Conservation (phyloP, 2,797 vertebrate genomes). For the Cirrhinus mrigala region DNA sequence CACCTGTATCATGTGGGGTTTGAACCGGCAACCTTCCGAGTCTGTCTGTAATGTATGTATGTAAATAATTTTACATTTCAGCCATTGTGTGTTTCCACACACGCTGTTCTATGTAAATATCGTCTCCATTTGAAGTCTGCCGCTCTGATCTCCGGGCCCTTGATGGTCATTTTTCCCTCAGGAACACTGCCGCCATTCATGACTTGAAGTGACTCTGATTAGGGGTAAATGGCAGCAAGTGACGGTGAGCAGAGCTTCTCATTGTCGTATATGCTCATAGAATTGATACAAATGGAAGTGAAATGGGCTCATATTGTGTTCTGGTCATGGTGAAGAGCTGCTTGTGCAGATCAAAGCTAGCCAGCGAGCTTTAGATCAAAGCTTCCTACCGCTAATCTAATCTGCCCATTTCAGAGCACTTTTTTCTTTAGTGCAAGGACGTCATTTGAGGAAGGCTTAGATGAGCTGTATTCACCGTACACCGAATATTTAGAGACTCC, state of each 20-base stretch:
- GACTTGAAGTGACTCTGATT: constrained; percentile 57
- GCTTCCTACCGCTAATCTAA: constrained; percentile 69
- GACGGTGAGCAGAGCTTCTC: constrained; percentile 49
- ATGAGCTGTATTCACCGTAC: constrained; percentile 24
- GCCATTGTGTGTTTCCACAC: neutral
- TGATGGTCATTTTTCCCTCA: constrained; percentile 50
- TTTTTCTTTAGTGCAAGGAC: constrained; percentile 37
- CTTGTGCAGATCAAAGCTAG: constrained; percentile 72
- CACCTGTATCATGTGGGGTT: neutral
- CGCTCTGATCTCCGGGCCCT: constrained; percentile 34
- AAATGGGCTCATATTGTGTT: constrained; percentile 59
- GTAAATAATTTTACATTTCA: constrained; percentile 10
- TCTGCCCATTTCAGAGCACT: constrained; percentile 67
- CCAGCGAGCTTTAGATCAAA: constrained; percentile 75
- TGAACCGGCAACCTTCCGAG: neutral
- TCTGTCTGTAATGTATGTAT: too few relatives aligned
- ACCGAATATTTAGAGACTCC: neutral
- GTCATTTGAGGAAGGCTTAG: constrained; percentile 39
- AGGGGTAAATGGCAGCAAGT: constrained; percentile 58
- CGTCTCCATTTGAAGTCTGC: constrained; percentile 1
- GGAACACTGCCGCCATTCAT: constrained; percentile 36
- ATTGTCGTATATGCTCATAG: constrained; percentile 45
- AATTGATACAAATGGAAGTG: constrained; percentile 61
- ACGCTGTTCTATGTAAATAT: constrained; percentile 3
- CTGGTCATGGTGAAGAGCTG: constrained; percentile 44